Conservation (phyloP, 2,888 invertebrate genomes). For the Caenorhabditis drosophilae region DNA sequence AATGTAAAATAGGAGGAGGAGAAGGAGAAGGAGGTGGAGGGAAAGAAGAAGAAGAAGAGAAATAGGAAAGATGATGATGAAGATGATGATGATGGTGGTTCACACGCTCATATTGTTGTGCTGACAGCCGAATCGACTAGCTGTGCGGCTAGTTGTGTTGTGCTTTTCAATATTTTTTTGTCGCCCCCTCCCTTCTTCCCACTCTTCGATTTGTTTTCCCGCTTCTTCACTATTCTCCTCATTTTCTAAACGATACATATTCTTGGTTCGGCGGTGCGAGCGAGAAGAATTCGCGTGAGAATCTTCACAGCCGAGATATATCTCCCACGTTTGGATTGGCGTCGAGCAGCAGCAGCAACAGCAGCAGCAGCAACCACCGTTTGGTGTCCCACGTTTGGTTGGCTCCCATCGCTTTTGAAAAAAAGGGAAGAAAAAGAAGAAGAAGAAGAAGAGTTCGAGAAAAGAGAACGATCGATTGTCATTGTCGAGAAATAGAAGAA, state of each 20-base stretch:
- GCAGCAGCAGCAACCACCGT: no score
- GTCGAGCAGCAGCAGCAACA: no score
- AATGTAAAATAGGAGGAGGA: neutral
- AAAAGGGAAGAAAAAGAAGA: neutral
- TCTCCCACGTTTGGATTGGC: neutral
- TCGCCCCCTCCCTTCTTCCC: no score
- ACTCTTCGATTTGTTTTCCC: neutral
- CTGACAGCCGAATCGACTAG: conserved; percentile 2
- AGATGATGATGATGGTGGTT: neutral
- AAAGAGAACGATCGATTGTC: no score
- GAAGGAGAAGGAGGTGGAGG: neutral
- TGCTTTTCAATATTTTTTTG: no score
- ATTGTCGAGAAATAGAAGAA: no score
- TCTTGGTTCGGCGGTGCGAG: no score
- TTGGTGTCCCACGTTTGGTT: neutral
- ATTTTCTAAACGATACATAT: no score
- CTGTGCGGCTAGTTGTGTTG: no score
- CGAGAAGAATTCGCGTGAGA: neutral
- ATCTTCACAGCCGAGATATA: neutral
- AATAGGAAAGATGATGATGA: no score
- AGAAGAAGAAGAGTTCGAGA: no score
- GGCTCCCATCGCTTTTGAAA: neutral
- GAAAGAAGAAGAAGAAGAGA: neutral
- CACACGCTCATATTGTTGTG: conserved; percentile 7
- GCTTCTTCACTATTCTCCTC: no score